These are phyloP conservation scores for Eupsilia transversa DNA, from an alignment of 2,888 invertebrate genomes.

Conservation along the genomic window DNA sequence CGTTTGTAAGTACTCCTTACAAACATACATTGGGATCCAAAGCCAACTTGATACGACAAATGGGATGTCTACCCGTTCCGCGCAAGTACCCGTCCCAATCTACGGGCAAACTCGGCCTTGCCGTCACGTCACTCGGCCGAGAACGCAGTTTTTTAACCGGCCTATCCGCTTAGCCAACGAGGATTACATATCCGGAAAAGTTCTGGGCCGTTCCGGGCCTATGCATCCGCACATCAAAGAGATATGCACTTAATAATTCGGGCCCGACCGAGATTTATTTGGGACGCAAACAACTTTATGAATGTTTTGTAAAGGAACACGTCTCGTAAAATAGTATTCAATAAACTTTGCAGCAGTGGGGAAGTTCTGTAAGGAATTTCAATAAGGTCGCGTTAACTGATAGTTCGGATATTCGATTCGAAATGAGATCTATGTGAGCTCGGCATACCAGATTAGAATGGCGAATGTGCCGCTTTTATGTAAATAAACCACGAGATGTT, in stretches of 20 bases:
- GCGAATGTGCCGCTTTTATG: slow-evolving; percentile 17
- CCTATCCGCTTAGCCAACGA: slow-evolving; percentile 37
- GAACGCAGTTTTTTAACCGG: slow-evolving; percentile 54
- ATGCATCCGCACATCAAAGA: slow-evolving; percentile 46
- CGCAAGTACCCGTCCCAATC: slow-evolving; percentile 49
- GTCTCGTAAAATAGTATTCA: slow-evolving; percentile 50
- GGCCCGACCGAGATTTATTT: slow-evolving; percentile 42
- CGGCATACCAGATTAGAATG: slow-evolving; percentile 30
- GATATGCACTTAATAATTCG: slow-evolving; percentile 54
- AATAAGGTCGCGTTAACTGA: slow-evolving; percentile 56
- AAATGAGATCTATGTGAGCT: slow-evolving; percentile 45
- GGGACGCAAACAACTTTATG: slow-evolving; percentile 35
- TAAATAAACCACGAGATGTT: not conserved
- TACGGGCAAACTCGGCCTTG: slow-evolving; percentile 40
- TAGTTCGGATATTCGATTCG: slow-evolving; percentile 54
- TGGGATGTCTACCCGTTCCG: slow-evolving; percentile 52
- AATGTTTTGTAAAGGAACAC: slow-evolving; percentile 50
- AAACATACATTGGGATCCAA: slow-evolving; percentile 13
- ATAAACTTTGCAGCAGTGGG: slow-evolving; percentile 47
- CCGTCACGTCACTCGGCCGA: slow-evolving; percentile 40
- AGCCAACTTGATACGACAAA: slow-evolving; percentile 49
- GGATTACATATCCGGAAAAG: slow-evolving; percentile 52
- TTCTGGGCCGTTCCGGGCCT: slow-evolving; percentile 37
- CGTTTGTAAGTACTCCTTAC: not conserved
- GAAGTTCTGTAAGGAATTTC: slow-evolving; percentile 57